phyloP scores from a whole-genome alignment of 2,888 invertebrate genomes.

The Caenorhabditis macrosperma region DNA sequence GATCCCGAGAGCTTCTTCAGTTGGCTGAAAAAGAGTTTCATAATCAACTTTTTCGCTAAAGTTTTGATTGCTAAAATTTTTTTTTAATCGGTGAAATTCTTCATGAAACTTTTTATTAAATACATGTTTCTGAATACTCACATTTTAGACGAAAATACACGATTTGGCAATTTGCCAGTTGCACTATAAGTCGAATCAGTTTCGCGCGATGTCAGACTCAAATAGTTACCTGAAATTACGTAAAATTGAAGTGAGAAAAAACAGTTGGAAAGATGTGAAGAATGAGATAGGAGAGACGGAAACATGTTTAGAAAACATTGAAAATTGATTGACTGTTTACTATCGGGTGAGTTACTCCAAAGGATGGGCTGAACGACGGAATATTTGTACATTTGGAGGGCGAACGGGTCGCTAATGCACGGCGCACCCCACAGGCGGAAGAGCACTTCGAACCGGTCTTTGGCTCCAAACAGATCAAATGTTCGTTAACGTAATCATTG shows the following conservation, averaged over 20 bases:
- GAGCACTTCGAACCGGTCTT: neutral
- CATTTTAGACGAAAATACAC: constrained; percentile 10
- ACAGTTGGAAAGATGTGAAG: neutral
- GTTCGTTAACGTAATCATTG: neutral
- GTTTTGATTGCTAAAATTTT: constrained; percentile 3
- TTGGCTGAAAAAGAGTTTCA: no score
- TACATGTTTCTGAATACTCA: neutral
- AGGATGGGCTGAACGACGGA: constrained; percentile 8
- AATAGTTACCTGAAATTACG: constrained; percentile 37
- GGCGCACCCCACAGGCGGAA: constrained; percentile 13
- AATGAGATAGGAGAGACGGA: constrained; percentile 7
- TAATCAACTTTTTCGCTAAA: no score
- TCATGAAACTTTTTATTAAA: neutral
- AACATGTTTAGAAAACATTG: constrained; percentile 12
- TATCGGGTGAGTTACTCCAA: constrained; percentile 9
- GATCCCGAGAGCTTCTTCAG: no score
- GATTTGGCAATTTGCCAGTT: constrained; percentile 40
- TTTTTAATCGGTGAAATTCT: constrained; percentile 30
- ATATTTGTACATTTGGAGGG: constrained; percentile 28
- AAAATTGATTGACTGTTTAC: constrained; percentile 27
- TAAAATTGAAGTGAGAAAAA: neutral
- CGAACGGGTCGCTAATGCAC: constrained; percentile 4
- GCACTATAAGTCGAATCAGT: constrained; percentile 13
- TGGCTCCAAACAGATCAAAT: neutral
- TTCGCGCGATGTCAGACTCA: constrained; percentile 7